Percentiles rank a stretch among this genome's conserved stretches.
Conservation (phyloP, 2,888 invertebrate species). For the Microctonus hyperodae region DNA sequence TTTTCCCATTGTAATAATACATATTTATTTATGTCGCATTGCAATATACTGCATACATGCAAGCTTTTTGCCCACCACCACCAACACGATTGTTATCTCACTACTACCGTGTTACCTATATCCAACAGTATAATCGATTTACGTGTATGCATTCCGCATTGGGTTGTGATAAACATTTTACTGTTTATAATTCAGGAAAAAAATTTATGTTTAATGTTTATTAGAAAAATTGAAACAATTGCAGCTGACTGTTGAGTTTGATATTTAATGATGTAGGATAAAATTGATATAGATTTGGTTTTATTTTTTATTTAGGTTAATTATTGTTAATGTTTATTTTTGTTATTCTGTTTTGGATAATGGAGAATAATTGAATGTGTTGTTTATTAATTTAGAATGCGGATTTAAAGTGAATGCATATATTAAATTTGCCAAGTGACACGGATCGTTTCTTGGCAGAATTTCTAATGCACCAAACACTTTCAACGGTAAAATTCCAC, state of each 20-base stretch:
- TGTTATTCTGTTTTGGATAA: neutral
- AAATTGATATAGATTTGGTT: no score
- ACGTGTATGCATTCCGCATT: neutral
- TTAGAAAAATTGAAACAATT: neutral
- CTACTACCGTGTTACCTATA: no score
- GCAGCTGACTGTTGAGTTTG: neutral
- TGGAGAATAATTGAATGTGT: neutral
- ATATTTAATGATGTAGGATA: no score
- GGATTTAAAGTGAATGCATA: neutral
- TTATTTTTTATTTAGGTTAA: no score
- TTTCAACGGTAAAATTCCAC: conserved; percentile 2
- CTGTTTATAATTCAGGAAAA: neutral
- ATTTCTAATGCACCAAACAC: neutral
- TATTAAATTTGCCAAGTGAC: conserved; percentile 9
- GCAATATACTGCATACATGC: neutral
- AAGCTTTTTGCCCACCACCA: neutral
- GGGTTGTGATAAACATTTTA: neutral
- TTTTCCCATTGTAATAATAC: neutral
- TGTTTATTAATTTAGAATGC: conserved; percentile 6
- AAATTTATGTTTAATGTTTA: neutral
- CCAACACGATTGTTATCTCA: conserved; percentile 1
- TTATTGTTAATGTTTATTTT: neutral
- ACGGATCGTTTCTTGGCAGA: conserved; percentile 20
- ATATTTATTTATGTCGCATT: neutral
- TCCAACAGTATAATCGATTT: neutral